These are phyloP conservation scores for Drosophila pseudoananassae DNA, from an alignment of 1,140 invertebrate genomes.

Conservation along the genomic window DNA sequence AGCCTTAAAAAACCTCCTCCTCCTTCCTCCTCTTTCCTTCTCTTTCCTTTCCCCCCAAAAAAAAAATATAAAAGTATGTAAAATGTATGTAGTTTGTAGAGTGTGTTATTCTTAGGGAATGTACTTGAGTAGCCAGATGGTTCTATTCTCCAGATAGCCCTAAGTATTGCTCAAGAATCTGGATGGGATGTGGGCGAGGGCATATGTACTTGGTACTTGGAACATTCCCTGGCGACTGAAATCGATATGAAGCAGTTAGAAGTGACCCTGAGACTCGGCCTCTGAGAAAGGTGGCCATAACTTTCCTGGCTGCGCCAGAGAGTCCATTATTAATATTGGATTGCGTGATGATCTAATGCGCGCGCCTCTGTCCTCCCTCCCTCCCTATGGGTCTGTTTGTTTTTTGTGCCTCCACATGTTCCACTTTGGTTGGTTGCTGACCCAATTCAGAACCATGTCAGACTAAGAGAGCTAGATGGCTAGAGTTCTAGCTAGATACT, in stretches of 20 bases:
- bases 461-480: not conserved
- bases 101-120: not conserved
- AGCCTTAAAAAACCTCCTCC: not conserved
- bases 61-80: constrained; percentile 1
- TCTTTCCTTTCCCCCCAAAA: not conserved
- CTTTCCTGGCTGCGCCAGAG: constrained; percentile 21
- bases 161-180: too few species aligned
- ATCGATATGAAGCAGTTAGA: constrained; percentile 63
- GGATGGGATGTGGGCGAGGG: too few species aligned
- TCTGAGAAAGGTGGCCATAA: constrained; percentile 33
- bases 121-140: too few species aligned
- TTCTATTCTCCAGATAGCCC: too few species aligned
- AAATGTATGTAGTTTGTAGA: not conserved
- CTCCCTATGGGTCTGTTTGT: too few species aligned
- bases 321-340: constrained; percentile 57
- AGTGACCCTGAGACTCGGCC: constrained; percentile 61
- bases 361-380: constrained; percentile 14
- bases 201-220: constrained; percentile 32
- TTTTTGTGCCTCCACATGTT: constrained; percentile 33
- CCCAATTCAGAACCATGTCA: constrained; percentile 29
- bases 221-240: constrained; percentile 31
- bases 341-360: constrained; percentile 77
- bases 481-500: too few species aligned
- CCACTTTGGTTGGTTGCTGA: constrained; percentile 31
- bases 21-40: too few species aligned